Evolutionary conservation across 92 coral and sea anemone species (phyloP).

Genomic region (Phenganax marumi): DNA sequence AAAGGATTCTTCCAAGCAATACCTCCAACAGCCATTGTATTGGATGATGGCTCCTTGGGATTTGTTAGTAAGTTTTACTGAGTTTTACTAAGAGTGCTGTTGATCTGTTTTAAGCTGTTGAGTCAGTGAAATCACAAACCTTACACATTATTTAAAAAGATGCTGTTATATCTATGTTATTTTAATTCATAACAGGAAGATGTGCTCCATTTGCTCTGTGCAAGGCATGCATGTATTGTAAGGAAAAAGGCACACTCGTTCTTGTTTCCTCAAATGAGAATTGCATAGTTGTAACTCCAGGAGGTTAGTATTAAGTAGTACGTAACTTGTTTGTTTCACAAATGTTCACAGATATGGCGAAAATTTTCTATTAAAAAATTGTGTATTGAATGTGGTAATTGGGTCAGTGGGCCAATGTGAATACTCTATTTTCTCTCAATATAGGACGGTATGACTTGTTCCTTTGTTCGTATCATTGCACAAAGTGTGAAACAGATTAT

Average conservation of each 20-base stretch:
- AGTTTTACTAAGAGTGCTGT: not conserved
- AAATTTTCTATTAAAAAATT: not conserved
- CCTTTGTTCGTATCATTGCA: not conserved
- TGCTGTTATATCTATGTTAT: not conserved
- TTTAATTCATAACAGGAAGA: not conserved
- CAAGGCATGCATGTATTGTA: conserved; percentile 7
- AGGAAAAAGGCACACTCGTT: conserved; percentile 4
- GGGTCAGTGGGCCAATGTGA: not conserved
- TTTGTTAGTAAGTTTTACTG: conserved; percentile 15
- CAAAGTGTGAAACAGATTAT: conserved; percentile 2
- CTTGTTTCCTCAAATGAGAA: conserved; percentile 5
- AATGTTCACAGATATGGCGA: not conserved
- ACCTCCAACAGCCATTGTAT: not conserved
- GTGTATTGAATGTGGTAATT: not conserved
- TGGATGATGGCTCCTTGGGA: conserved; percentile 4
- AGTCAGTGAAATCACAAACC: not conserved
- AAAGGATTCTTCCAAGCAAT: not conserved
- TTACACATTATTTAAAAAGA: not conserved
- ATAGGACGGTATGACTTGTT: conserved; percentile 10
- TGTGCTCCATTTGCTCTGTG: conserved; percentile 11
- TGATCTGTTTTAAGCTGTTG: conserved; percentile 3
- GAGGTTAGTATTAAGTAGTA: conserved; percentile 5
- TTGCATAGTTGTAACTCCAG: conserved; percentile 3
- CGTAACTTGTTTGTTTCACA: conserved; percentile 5
- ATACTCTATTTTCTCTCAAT: conserved; percentile 4